A percentile compares a stretch with the other conserved stretches of the same genome.
Conservation (phyloP, 2,797 vertebrate species). For the Hoplostethus atlanticus region DNA sequence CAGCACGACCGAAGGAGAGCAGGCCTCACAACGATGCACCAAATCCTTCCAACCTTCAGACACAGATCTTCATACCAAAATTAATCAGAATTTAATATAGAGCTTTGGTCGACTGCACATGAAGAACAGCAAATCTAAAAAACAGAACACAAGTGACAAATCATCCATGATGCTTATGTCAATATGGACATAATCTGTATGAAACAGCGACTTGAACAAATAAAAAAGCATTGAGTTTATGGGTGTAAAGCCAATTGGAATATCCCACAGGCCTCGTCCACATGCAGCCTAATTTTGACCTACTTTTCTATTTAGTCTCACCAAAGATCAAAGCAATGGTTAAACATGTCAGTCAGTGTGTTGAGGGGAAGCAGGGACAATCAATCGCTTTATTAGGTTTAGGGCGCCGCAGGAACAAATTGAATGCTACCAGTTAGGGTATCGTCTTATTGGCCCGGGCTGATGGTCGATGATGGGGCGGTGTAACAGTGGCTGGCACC, state of each 20-base stretch:
- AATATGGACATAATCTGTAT: too few relatives aligned
- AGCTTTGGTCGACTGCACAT: background rate
- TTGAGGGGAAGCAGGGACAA: constrained; percentile 85
- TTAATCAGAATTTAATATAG: background rate
- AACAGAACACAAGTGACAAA: constrained; percentile 9
- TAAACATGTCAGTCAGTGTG: constrained; percentile 85
- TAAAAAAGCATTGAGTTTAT: background rate
- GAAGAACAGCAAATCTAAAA: background rate
- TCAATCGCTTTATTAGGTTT: constrained; percentile 91
- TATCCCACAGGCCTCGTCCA: background rate
- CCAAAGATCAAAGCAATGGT: constrained; percentile 85
- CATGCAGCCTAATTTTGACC: constrained; percentile 37
- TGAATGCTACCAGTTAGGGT: constrained; percentile 86
- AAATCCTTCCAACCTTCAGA: background rate
- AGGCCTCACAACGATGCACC: constrained; percentile 33
- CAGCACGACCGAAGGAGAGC: background rate
- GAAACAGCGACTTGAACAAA: background rate
- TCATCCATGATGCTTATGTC: background rate
- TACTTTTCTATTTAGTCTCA: background rate
- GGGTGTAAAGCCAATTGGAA: constrained; percentile 30
- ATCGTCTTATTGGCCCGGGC: constrained; percentile 81
- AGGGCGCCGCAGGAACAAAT: constrained; percentile 84
- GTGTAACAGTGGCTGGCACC: constrained; percentile 76
- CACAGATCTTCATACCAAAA: background rate
- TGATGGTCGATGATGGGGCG: constrained; percentile 82